These are phyloP conservation scores for Drosophila algonquin DNA, from an alignment of 2,888 invertebrate species.

Conservation along the genomic window DNA sequence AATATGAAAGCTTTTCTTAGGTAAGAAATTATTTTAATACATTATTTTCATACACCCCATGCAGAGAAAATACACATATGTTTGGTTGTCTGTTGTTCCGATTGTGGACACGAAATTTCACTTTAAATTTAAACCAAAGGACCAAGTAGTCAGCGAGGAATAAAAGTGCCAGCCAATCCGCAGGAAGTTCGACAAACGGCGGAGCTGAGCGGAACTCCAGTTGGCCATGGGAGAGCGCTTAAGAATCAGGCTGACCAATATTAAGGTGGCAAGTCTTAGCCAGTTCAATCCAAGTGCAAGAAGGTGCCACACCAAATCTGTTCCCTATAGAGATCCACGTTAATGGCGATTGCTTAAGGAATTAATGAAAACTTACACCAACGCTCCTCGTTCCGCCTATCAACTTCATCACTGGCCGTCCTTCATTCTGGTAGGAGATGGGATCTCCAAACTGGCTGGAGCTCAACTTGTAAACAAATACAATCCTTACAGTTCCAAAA, in stretches of 20 bases:
- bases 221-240: conserved; percentile 45
- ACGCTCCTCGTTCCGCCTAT: too few relatives aligned
- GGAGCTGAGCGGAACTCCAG: conserved; percentile 3
- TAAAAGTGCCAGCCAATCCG: background rate
- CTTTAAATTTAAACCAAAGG: conserved; percentile 66
- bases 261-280: conserved; percentile 79
- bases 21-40: conserved; percentile 50
- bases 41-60: conserved; percentile 56
- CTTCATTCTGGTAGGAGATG: too few relatives aligned
- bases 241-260: conserved; percentile 60
- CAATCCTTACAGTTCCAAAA: too few relatives aligned
- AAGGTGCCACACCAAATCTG: too few relatives aligned
- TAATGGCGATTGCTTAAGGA: too few relatives aligned
- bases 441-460: too few relatives aligned
- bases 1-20: too few relatives aligned
- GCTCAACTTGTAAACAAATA: too few relatives aligned
- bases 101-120: conserved; percentile 25
- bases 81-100: background rate
- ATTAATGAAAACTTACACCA: too few relatives aligned
- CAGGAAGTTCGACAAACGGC: background rate
- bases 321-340: too few relatives aligned
- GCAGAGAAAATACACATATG: conserved; percentile 44
- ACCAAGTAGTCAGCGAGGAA: conserved; percentile 26
- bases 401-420: too few relatives aligned
- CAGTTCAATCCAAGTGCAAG: too few relatives aligned